Evolutionary conservation across 2,113 vertebrate genomes (phyloP).

Genomic region (Mohoua ochrocephala): DNA sequence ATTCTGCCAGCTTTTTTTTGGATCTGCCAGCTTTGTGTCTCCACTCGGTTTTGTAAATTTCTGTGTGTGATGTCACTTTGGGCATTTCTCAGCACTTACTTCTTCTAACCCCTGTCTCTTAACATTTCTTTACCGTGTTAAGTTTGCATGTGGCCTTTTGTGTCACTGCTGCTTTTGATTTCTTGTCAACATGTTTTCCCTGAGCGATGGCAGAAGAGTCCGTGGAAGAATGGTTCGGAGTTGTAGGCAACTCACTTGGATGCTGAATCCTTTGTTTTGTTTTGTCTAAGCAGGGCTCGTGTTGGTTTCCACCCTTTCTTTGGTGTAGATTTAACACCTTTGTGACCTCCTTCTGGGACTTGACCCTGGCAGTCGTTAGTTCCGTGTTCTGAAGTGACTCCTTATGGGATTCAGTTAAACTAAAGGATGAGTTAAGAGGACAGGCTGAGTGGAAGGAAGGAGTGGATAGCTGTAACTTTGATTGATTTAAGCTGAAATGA

Average conservation of each 20-base stretch:
- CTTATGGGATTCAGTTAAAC: not conserved
- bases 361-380: not conserved
- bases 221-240: not conserved
- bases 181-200: not conserved
- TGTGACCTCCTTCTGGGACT: not conserved
- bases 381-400: not conserved
- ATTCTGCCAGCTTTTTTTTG: not conserved
- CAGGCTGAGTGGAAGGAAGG: not conserved
- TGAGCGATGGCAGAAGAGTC: not conserved
- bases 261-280: not conserved
- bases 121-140: not conserved
- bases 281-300: not conserved
- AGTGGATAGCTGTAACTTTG: not conserved
- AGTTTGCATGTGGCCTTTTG: not conserved
- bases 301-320: not conserved
- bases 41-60: not conserved
- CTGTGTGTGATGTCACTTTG: not conserved
- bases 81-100: not conserved
- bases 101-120: not conserved
- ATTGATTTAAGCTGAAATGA: not conserved
- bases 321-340: not conserved
- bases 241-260: not conserved
- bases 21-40: not conserved
- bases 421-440: not conserved
- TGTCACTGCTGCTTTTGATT: not conserved